Conservation (phyloP, 2,888 invertebrate species). For the Cremastinae sp. region DNA sequence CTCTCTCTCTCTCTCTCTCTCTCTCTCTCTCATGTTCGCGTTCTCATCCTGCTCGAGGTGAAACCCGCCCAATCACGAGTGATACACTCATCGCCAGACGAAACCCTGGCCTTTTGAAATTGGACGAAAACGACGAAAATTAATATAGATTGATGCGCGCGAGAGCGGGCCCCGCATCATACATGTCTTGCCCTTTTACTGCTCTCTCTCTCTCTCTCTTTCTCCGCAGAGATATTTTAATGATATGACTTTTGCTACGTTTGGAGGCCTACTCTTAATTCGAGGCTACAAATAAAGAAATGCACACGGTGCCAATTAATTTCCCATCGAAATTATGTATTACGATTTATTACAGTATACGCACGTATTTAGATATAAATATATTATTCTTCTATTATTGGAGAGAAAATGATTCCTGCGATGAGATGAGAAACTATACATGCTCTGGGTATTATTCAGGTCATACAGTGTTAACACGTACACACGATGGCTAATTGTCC, state of each 20-base stretch:
- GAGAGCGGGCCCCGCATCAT: constrained; percentile 65
- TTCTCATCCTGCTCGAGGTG: not conserved
- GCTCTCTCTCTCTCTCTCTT: constrained; percentile 18
- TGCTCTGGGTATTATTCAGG: too few species aligned
- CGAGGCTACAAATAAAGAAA: too few species aligned
- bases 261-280: too few species aligned
- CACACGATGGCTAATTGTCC: too few species aligned
- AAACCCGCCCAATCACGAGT: not conserved
- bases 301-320: too few species aligned
- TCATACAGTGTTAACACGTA: too few species aligned
- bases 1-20: not conserved
- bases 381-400: too few species aligned
- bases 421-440: too few species aligned
- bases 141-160: constrained; percentile 69
- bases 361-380: too few species aligned
- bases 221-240: not conserved
- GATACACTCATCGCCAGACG: constrained; percentile 22
- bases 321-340: too few species aligned
- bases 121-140: constrained; percentile 67
- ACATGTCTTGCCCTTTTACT: constrained; percentile 54
- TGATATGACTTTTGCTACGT: not conserved
- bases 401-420: too few species aligned
- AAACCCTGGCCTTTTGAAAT: constrained; percentile 54
- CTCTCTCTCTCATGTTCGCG: not conserved
- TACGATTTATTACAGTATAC: too few species aligned